Evolutionary conservation across 2,888 invertebrate species (phyloP), one percentile per base, ranked within the genome.

Genomic region (Drosophila neonasuta): DNA sequence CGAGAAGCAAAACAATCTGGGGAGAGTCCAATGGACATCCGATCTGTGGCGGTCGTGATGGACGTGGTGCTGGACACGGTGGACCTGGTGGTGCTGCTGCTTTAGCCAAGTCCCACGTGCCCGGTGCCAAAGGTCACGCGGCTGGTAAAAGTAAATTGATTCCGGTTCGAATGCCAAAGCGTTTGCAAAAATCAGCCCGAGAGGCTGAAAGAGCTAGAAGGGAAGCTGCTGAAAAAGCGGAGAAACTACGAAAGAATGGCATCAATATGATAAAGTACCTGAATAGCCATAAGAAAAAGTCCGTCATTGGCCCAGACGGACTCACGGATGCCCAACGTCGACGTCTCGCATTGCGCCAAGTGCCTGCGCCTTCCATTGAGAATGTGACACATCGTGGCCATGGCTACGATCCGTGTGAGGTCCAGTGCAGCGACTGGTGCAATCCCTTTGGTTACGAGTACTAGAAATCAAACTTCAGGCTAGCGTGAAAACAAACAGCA

Each of bases 381-480:
- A 68, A 41, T 50, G 49, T 86, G 9, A 75, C 85, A 30, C 79
- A 81, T 1, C 77, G 67, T 17, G 81, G 81, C n/a, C 86, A 76
- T 15, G 73, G 77, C 2, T 10, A 9, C 20, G 68, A 81, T 70
- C 77, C 76, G 1, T 74, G 71, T 45, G 9, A 3, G 20, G 13
- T 30, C 24, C 60, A 17, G 2, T 61, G 39, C 45, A 3, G n/a
- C 6, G n/a, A 36, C 36, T 24, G 13, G 7, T 48, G 17, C 55
- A 46, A 2, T 45, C 49, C 44, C 56, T 45, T 29, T 13, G 24
- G 24, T 6, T 51, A 51, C 8, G 20, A 34, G n/a, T 50, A 20
- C 36, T 50, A 24, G 13, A 30, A 30, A 7, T 6, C 9, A 17
- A 17, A 10, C 30, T 10, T 10, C 30, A 15, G 7, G 9, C 11